These are phyloP conservation scores for Cariama cristata DNA, from an alignment of 2,113 vertebrate genomes.

Conservation along the genomic window DNA sequence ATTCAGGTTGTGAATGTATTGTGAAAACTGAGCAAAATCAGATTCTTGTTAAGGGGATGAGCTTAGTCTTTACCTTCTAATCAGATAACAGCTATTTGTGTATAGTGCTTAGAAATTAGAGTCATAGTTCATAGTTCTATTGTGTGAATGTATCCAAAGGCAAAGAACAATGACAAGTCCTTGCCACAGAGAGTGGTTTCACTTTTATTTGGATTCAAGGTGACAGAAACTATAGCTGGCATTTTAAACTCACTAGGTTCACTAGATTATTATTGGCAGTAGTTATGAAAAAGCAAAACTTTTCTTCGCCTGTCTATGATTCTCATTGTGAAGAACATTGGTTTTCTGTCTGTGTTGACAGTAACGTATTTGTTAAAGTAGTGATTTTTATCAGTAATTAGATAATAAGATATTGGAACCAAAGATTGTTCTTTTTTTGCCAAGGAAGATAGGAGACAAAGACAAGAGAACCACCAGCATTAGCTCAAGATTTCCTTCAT, in stretches of 20 bases:
- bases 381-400: neutral
- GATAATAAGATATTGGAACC: neutral
- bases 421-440: neutral
- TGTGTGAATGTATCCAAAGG: neutral
- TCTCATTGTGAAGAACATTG: neutral
- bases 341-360: neutral
- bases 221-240: neutral
- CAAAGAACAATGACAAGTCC: constrained; percentile 1
- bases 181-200: neutral
- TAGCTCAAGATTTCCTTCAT: neutral
- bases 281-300: neutral
- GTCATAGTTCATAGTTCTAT: neutral
- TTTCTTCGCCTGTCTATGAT: neutral
- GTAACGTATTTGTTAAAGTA: neutral
- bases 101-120: neutral
- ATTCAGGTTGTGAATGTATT: constrained; percentile 10
- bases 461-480: neutral
- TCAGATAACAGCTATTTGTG: constrained; percentile 25
- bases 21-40: constrained; percentile 7
- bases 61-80: constrained; percentile 4
- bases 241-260: neutral
- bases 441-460: neutral
- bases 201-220: constrained; percentile 3
- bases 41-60: neutral
- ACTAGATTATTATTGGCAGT: neutral